phyloP scores from a whole-genome alignment of 2,113 vertebrate genomes.

The Trogon surrucura region DNA sequence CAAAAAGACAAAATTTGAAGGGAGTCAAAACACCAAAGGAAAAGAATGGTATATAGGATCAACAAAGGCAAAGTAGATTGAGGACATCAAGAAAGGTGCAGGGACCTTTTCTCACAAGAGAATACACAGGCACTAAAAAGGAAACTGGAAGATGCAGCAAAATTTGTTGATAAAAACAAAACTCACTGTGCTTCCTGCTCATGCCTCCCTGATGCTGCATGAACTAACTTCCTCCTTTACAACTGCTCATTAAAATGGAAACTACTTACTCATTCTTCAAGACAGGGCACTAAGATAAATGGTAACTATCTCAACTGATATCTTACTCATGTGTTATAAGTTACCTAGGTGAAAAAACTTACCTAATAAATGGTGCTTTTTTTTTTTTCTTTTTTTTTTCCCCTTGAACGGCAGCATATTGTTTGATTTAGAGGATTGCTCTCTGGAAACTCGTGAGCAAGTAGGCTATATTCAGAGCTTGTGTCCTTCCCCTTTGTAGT shows the following conservation, averaged over 20 bases:
- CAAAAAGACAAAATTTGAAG: neutral
- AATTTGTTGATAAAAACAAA: neutral
- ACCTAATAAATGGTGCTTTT: neutral
- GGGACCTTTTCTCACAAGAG: neutral
- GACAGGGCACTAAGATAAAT: neutral
- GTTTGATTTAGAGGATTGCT: neutral
- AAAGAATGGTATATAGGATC: neutral
- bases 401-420: neutral
- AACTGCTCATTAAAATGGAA: constrained; percentile 3
- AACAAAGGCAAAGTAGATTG: neutral
- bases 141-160: neutral
- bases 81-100: neutral
- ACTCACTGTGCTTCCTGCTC: neutral
- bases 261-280: neutral
- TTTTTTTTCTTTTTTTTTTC: neutral
- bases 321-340: neutral
- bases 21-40: neutral
- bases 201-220: neutral
- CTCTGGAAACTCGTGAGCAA: neutral
- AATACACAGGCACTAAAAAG: neutral
- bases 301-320: neutral
- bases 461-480: neutral
- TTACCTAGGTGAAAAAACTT: neutral
- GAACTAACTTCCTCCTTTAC: neutral
- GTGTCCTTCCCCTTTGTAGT: constrained; percentile 25